These are phyloP conservation scores for Macropis europaea DNA, from an alignment of 2,888 invertebrate species.

Conservation along the genomic window DNA sequence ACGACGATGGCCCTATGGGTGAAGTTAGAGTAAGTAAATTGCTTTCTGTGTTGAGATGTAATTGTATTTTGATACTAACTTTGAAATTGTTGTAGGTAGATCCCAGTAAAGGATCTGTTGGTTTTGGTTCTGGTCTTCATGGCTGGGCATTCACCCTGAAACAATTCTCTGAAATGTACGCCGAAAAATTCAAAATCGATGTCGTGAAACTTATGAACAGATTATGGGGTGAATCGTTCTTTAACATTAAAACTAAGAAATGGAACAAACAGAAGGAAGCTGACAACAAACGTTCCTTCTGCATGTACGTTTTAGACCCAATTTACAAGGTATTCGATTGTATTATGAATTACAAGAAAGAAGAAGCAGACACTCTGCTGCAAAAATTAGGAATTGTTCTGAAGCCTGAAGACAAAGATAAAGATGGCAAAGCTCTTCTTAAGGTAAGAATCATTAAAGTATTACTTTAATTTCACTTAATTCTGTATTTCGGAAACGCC, in stretches of 20 bases:
- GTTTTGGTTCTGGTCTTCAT: constrained; percentile 99
- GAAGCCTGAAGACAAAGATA: constrained; percentile 97
- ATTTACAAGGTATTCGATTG: constrained; percentile 97
- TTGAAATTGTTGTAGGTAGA: constrained; percentile 84
- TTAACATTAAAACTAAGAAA: constrained; percentile 98
- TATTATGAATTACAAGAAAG: constrained; percentile 97
- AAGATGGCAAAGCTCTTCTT: constrained; percentile 96
- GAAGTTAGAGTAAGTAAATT: constrained; percentile 90
- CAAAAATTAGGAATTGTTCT: constrained; percentile 95
- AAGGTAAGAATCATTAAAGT: constrained; percentile 83
- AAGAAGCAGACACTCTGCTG: constrained; percentile 92
- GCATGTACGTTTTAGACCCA: constrained; percentile 99
- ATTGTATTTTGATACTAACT: constrained; percentile 3
- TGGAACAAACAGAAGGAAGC: constrained; percentile 96
- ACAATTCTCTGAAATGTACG: constrained; percentile 99
- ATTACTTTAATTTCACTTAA: neutral
- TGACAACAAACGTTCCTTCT: constrained; percentile 98
- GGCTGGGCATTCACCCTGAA: constrained; percentile 99
- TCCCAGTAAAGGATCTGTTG: constrained; percentile 99
- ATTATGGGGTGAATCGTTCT: constrained; percentile 99
- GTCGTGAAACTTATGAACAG: constrained; percentile 98
- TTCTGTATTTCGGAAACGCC: neutral
- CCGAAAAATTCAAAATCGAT: constrained; percentile 99
- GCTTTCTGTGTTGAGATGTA: neutral
- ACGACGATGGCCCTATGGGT: constrained; percentile 99